Conservation (phyloP, 2,113 vertebrate genomes). For the Barnardius zonarius region DNA sequence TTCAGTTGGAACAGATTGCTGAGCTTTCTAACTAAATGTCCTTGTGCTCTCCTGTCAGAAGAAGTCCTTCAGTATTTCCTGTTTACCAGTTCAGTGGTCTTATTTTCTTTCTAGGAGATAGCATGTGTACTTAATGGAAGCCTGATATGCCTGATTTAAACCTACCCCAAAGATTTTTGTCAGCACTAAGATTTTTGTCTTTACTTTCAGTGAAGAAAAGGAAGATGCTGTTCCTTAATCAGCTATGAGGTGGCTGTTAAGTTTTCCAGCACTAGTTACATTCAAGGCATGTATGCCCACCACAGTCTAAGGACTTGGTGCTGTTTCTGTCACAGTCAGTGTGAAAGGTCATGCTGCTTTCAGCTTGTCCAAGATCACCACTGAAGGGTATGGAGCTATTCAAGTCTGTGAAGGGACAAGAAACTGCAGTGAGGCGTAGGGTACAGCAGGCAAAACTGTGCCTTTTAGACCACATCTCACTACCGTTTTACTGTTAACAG, state of each 20-base stretch:
- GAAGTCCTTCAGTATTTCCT: neutral
- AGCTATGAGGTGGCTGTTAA: constrained; percentile 25
- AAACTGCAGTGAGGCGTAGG: neutral
- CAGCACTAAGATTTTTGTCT: neutral
- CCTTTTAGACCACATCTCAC: neutral
- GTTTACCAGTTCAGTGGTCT: neutral
- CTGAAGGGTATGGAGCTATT: neutral
- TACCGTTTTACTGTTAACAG: neutral
- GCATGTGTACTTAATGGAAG: neutral
- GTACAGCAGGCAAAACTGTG: neutral
- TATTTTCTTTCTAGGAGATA: constrained; percentile 1
- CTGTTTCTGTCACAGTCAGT: neutral
- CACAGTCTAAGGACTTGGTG: neutral
- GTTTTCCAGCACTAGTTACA: constrained; percentile 7
- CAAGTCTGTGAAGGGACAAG: neutral
- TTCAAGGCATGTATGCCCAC: neutral
- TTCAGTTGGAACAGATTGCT: neutral
- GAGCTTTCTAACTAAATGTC: neutral
- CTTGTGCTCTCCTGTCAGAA: neutral
- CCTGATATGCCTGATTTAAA: constrained; percentile 5
- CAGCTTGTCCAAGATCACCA: neutral
- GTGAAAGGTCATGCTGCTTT: neutral
- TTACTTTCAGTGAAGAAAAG: neutral
- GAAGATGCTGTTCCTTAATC: constrained; percentile 1
- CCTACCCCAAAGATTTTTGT: neutral